Evolutionary conservation across 2,113 vertebrate genomes (phyloP).

Genomic region (Solenodon paradoxus): DNA sequence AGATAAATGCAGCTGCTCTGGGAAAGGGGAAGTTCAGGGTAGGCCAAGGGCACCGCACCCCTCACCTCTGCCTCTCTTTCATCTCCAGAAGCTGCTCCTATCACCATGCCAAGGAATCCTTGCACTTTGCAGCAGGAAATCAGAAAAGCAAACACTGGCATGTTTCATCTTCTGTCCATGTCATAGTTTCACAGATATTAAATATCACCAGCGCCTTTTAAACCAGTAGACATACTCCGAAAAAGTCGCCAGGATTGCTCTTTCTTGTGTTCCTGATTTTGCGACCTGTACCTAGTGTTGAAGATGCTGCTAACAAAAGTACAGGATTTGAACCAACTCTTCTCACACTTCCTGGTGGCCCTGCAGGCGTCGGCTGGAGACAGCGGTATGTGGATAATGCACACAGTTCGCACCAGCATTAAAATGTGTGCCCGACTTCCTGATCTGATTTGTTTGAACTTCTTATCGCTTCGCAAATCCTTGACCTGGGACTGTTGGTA

Average conservation of each 20-base stretch:
- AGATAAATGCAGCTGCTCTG: conserved; percentile 64
- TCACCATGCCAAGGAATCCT: conserved; percentile 36
- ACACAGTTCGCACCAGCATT: neutral
- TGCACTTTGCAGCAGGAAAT: neutral
- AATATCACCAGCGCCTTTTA: neutral
- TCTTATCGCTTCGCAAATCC: conserved; percentile 39
- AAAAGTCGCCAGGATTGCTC: neutral
- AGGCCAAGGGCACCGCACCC: conserved; percentile 12
- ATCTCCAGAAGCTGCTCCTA: conserved; percentile 48
- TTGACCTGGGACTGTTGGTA: conserved; percentile 40
- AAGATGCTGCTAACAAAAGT: neutral
- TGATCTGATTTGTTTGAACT: conserved; percentile 58
- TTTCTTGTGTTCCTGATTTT: neutral
- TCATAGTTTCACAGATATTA: neutral
- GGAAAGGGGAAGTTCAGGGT: neutral
- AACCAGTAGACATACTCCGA: neutral
- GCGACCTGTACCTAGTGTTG: neutral
- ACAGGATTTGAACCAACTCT: neutral
- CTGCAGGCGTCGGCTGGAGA: neutral
- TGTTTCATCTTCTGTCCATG: neutral
- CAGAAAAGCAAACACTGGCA: conserved; percentile 25
- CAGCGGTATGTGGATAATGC: neutral
- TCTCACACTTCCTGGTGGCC: neutral
- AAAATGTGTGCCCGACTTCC: conserved; percentile 33
- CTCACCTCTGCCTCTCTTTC: neutral